Base-by-base conservation (phyloP, 2,888 invertebrate genomes). In the Drosophila aldrichi region DNA sequence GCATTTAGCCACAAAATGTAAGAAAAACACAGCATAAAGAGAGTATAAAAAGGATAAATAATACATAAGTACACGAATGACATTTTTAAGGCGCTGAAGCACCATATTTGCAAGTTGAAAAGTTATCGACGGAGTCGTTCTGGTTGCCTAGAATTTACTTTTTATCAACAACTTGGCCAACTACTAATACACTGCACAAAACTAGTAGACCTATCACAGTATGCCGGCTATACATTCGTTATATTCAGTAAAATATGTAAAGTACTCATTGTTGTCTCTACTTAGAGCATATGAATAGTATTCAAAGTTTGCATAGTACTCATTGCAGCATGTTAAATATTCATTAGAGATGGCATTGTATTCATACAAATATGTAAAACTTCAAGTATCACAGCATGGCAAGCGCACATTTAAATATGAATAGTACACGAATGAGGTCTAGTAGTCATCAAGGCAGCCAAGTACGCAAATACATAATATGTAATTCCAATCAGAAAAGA, bases 1-100 rank as follows among this genome's bases (percentile, higher is more conserved):
- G 88, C 85, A 73, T 74, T 73, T 75, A 65, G 88, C 72, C 82
- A 67, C 67, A 70, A 78, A 89, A 81, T 87, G 83, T 87, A 84
- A 83, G 82, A 70, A 71, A 76, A 67, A 68, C 68, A 62, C 51
- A 57, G 44, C 38, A 36, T n/a, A 57, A 74, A 49, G 54, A 67
- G 32, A 51, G 40, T 46, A 57, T 58, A 58, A 77, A 64, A 65
- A 65, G 61, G 43, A 77, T 48, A 57, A 65, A 67, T 58, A 56
- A 58, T 61, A 68, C 55, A 68, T 48, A 57, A 72, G 62, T 43
- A 67, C 58, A 36, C 25, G 18, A 25, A 36, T 16, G 57, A 58
- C 57, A 58, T 22, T 34, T 22, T n/a, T 7, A 44, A 29, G 4
- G 18, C 2, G 36, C 36, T 7, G 2, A 29, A 58, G 25, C 29